phyloP scores from a whole-genome alignment of 2,888 invertebrate species.

The Crossocerus cetratus region DNA sequence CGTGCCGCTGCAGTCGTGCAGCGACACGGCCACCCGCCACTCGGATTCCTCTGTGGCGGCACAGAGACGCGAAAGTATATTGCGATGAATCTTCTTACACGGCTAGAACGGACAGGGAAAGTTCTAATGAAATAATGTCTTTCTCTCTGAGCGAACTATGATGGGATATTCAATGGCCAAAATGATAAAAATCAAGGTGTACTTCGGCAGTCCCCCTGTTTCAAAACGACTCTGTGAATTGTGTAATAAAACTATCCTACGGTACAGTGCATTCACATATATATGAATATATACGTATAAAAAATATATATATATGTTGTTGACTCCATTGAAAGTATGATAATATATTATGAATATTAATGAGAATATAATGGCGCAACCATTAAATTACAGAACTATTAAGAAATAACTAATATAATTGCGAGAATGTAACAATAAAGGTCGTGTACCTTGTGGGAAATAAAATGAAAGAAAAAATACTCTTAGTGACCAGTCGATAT shows the following conservation, averaged over 20 bases:
- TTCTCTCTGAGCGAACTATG: conserved; percentile 27
- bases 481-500: conserved; percentile 9
- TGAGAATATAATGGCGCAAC: conserved; percentile 64
- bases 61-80: neutral
- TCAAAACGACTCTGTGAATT: conserved; percentile 60
- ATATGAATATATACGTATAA: conserved; percentile 67
- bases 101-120: conserved; percentile 3
- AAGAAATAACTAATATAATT: conserved; percentile 69
- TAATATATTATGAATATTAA: conserved; percentile 71
- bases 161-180: conserved; percentile 37
- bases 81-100: neutral
- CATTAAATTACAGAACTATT: conserved; percentile 65
- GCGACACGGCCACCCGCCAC: neutral
- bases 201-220: conserved; percentile 52
- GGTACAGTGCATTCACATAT: conserved; percentile 71
- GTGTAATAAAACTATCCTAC: conserved; percentile 65
- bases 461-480: conserved; percentile 63
- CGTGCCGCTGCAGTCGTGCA: conserved; percentile 23
- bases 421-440: conserved; percentile 73
- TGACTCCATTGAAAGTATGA: conserved; percentile 77
- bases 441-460: conserved; percentile 74
- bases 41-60: neutral
- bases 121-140: conserved; percentile 39
- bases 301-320: conserved; percentile 75
- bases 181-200: conserved; percentile 45